These are phyloP conservation scores for Aspiorhynchus laticeps DNA, from an alignment of 2,113 vertebrate species.

Conservation along the genomic window DNA sequence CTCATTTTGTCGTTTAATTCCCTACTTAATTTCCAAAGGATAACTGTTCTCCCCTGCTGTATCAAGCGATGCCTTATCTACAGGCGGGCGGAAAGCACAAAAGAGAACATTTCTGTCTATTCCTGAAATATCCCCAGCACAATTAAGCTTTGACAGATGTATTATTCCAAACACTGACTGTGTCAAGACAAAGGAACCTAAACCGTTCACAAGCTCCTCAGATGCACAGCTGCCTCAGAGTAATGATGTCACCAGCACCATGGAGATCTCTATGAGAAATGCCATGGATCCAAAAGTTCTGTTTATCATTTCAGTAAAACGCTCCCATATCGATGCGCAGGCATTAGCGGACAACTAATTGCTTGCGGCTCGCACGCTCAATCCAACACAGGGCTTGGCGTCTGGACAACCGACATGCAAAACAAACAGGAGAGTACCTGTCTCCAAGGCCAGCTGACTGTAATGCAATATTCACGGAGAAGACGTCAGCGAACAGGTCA, in stretches of 20 bases:
- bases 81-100: slow-evolving; percentile 10
- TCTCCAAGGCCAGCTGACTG: slow-evolving; percentile 48
- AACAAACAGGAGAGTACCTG: slow-evolving; percentile 50
- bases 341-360: slow-evolving; percentile 61
- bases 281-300: slow-evolving; percentile 51
- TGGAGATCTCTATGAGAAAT: slow-evolving; percentile 38
- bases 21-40: slow-evolving; percentile 47
- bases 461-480: slow-evolving; percentile 62
- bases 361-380: slow-evolving; percentile 46
- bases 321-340: slow-evolving; percentile 42
- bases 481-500: slow-evolving; percentile 30
- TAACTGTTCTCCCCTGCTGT: slow-evolving; percentile 22
- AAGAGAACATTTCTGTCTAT: slow-evolving; percentile 6
- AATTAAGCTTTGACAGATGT: slow-evolving; percentile 50
- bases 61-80: slow-evolving; percentile 50
- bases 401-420: slow-evolving; percentile 46
- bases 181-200: slow-evolving; percentile 40
- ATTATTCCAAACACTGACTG: slow-evolving; percentile 24
- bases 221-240: slow-evolving; percentile 8
- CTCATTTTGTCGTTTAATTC: slow-evolving; percentile 56
- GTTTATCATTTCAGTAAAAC: slow-evolving; percentile 58
- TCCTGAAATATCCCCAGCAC: slow-evolving; percentile 33
- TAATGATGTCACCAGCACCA: slow-evolving; percentile 52
- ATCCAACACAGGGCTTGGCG: slow-evolving; percentile 45
- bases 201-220: neutral